phyloP scores from a whole-genome alignment of 53 echinoderm and acorn worm genomes.

The Antedon mediterranea region DNA sequence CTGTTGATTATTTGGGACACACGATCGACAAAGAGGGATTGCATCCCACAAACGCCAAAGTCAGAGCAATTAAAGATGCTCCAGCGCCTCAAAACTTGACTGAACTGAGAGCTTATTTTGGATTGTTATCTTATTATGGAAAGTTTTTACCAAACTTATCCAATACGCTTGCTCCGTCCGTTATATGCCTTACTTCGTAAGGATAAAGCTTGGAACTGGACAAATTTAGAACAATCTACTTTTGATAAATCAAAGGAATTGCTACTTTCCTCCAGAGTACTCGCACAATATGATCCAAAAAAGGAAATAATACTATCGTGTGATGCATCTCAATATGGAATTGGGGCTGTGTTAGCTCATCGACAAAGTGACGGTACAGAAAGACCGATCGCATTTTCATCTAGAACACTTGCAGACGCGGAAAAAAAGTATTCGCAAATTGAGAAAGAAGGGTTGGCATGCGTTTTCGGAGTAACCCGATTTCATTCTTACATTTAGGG shows the following conservation, averaged over 20 bases:
- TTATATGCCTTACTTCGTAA: background rate
- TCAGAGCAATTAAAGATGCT: background rate
- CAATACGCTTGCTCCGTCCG: background rate
- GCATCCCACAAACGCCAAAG: background rate
- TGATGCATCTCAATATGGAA: too few relatives aligned
- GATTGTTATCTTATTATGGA: background rate
- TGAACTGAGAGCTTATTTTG: background rate
- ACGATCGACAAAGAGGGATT: background rate
- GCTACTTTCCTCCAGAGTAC: background rate
- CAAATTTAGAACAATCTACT: background rate
- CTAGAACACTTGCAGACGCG: too few relatives aligned
- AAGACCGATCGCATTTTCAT: too few relatives aligned
- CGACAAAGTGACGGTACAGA: too few relatives aligned
- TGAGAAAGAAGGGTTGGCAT: too few relatives aligned
- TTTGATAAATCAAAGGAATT: background rate
- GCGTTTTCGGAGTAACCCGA: too few relatives aligned
- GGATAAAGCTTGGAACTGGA: background rate
- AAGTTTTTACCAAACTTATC: background rate
- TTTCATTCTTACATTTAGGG: too few relatives aligned
- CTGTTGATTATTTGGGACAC: background rate
- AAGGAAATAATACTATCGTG: constrained; percentile 32
- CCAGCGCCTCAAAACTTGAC: background rate
- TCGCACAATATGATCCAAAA: constrained; percentile 35
- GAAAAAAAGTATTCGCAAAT: too few relatives aligned
- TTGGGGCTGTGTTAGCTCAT: too few relatives aligned